These are phyloP conservation scores for Cyclopterus lumpus DNA, from an alignment of 2,797 vertebrate genomes.

Conservation along the genomic window DNA sequence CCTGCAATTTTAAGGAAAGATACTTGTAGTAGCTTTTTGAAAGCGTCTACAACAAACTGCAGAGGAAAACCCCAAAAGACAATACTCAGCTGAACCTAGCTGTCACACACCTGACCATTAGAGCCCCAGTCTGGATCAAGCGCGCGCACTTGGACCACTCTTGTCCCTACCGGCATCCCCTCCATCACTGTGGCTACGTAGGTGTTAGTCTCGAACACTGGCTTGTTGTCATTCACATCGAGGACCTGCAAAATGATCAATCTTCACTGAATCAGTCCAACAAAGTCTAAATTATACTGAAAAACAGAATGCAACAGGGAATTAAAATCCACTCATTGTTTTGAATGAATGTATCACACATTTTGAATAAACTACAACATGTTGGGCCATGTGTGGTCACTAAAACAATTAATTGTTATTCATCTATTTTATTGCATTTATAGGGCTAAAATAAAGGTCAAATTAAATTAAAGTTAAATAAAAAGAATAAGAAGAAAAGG, in stretches of 20 bases:
- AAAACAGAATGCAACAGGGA: neutral
- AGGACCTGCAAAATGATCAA: conserved; percentile 75
- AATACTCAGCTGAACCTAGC: conserved; percentile 30
- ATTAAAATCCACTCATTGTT: neutral
- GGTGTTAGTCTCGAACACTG: conserved; percentile 90
- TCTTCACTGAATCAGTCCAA: neutral
- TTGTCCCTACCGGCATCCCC: conserved; percentile 90
- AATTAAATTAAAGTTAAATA: neutral
- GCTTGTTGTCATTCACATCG: conserved; percentile 95
- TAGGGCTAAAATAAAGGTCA: neutral
- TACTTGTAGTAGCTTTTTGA: neutral
- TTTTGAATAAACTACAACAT: neutral
- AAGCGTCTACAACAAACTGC: neutral
- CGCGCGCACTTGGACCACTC: conserved; percentile 92
- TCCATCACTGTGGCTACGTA: conserved; percentile 94
- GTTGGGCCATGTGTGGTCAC: neutral
- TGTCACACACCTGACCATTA: conserved; percentile 92
- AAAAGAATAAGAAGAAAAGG: neutral
- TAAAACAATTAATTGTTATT: neutral
- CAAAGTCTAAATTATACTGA: neutral
- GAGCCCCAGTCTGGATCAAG: conserved; percentile 92
- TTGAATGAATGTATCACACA: neutral
- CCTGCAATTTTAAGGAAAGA: conserved; percentile 62
- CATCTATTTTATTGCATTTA: neutral
- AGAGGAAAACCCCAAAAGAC: neutral